These are phyloP conservation scores for Acronicta aceris DNA, from an alignment of 2,888 invertebrate species.

Conservation along the genomic window DNA sequence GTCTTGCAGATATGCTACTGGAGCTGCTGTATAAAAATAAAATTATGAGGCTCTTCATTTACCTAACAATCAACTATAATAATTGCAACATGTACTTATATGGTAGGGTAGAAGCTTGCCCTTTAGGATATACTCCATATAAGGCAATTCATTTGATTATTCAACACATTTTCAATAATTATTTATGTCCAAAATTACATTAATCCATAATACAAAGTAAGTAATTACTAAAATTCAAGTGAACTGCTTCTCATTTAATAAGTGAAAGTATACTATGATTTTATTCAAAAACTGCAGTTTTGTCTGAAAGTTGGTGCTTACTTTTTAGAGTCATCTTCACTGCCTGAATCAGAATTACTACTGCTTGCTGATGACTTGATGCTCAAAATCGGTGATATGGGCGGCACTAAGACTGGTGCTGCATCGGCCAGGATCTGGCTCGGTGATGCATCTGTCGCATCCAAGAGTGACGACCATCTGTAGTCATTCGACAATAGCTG, in stretches of 20 bases:
- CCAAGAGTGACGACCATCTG: constrained; percentile 82
- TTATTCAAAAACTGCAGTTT: constrained; percentile 11
- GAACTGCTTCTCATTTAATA: constrained; percentile 7
- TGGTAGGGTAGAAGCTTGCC: too few relatives aligned
- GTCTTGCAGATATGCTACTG: constrained; percentile 70
- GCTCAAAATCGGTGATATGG: constrained; percentile 79
- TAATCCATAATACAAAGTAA: too few relatives aligned
- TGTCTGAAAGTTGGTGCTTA: constrained; percentile 53
- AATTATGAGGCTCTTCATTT: background rate
- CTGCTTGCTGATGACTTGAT: constrained; percentile 79
- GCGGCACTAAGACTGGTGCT: constrained; percentile 76
- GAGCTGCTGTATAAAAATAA: constrained; percentile 62
- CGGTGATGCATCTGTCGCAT: constrained; percentile 83
- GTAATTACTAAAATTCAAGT: background rate
- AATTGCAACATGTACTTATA: too few relatives aligned
- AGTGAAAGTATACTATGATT: constrained; percentile 41
- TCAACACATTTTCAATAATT: too few relatives aligned
- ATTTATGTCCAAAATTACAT: too few relatives aligned
- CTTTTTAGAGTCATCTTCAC: constrained; percentile 87
- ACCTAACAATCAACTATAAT: too few relatives aligned
- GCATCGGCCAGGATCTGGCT: constrained; percentile 87
- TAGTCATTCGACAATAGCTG: constrained; percentile 80
- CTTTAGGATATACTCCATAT: too few relatives aligned
- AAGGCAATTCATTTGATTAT: too few relatives aligned
- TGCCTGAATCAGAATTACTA: constrained; percentile 83